Evolutionary conservation across 2,113 vertebrate species (phyloP).

Genomic region (Thinocorus orbignyianus): DNA sequence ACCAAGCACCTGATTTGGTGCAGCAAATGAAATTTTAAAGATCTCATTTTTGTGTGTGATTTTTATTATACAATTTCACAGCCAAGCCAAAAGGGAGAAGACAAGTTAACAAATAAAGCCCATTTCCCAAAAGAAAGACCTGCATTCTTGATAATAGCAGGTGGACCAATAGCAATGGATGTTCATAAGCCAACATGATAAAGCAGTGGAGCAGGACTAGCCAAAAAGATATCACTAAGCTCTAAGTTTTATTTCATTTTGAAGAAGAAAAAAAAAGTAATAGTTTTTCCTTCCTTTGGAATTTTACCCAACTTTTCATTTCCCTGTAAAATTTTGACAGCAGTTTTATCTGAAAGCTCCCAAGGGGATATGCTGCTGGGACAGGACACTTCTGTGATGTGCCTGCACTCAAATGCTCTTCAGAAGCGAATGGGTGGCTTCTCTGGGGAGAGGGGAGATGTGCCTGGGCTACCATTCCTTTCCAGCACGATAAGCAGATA

Average conservation of each 20-base stretch:
- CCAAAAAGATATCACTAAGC: neutral
- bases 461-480: neutral
- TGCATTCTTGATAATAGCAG: neutral
- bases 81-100: neutral
- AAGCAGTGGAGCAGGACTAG: neutral
- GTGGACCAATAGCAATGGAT: neutral
- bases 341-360: neutral
- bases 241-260: neutral
- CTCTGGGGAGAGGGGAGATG: neutral
- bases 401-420: neutral
- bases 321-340: neutral
- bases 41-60: neutral
- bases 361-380: neutral
- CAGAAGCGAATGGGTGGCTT: neutral
- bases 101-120: neutral
- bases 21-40: neutral
- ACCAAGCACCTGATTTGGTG: neutral
- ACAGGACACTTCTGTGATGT: neutral
- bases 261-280: neutral
- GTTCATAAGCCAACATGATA: neutral
- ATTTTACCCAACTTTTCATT: neutral
- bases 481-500: neutral
- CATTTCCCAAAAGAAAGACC: neutral
- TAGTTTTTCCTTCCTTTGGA: neutral
- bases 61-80: neutral